Conservation (phyloP, 2,888 invertebrate genomes). For the Hirtodrosophila alboralis region DNA sequence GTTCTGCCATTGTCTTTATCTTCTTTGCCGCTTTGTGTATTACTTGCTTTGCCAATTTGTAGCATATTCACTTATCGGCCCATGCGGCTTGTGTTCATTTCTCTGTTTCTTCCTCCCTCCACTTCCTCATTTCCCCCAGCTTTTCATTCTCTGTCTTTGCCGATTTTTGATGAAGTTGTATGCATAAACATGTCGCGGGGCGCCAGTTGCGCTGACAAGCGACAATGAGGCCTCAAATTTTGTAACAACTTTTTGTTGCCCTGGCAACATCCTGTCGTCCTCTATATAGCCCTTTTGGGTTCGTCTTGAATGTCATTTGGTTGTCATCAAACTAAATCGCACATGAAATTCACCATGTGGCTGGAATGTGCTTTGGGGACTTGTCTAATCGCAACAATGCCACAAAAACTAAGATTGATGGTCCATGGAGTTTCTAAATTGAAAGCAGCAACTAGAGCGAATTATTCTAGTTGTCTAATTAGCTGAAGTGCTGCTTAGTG, state of each 20-base stretch:
- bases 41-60: slow-evolving; percentile 56
- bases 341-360: slow-evolving; percentile 50
- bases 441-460: slow-evolving; percentile 8
- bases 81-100: slow-evolving; percentile 17
- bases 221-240: slow-evolving; percentile 71
- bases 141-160: slow-evolving; percentile 24
- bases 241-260: slow-evolving; percentile 63
- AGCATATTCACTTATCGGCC: slow-evolving; percentile 68
- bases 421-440: slow-evolving; percentile 8
- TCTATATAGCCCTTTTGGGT: slow-evolving; percentile 24
- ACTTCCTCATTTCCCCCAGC: too few relatives aligned
- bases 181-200: slow-evolving; percentile 75
- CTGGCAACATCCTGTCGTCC: slow-evolving; percentile 51
- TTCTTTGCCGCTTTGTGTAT: slow-evolving; percentile 18
- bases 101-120: slow-evolving; percentile 1
- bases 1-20: slow-evolving; percentile 32
- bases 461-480: slow-evolving; percentile 40
- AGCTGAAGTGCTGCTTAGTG: slow-evolving; percentile 32
- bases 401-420: slow-evolving; percentile 57
- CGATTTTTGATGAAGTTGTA: slow-evolving; percentile 77
- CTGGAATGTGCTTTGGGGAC: slow-evolving; percentile 18
- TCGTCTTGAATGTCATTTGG: slow-evolving; percentile 42
- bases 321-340: slow-evolving; percentile 60
- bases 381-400: slow-evolving; percentile 31
- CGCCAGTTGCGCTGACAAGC: slow-evolving; percentile 76